These are phyloP conservation scores for Calameuta pallipes DNA, from an alignment of 2,888 invertebrate genomes.

Conservation along the genomic window DNA sequence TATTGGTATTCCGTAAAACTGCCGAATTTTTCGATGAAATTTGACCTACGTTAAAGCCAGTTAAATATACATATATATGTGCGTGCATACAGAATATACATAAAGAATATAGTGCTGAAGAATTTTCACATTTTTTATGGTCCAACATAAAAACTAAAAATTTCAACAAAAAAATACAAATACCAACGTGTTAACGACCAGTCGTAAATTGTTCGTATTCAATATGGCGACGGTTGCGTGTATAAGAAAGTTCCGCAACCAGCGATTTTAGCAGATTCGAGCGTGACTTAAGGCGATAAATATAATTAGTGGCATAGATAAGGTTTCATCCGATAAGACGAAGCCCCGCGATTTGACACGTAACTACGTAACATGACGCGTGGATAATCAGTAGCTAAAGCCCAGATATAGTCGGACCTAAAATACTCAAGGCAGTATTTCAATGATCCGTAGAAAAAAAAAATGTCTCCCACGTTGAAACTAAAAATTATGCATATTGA, in stretches of 20 bases:
- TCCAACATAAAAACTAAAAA: no score
- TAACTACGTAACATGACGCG: slow-evolving; percentile 1
- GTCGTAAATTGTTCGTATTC: background rate
- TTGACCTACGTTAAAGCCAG: no score
- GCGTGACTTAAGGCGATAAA: slow-evolving; percentile 45
- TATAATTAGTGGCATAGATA: slow-evolving; percentile 50
- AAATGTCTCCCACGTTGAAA: background rate
- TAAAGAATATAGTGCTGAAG: no score
- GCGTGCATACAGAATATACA: no score
- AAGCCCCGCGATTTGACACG: slow-evolving; percentile 38
- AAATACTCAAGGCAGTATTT: background rate
- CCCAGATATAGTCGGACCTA: background rate
- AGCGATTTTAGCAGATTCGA: background rate
- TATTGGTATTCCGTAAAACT: no score
- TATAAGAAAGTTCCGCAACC: background rate
- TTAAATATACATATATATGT: no score
- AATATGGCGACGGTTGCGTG: background rate
- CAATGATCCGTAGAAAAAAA: background rate
- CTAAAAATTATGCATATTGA: background rate
- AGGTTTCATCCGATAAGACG: slow-evolving; percentile 57
- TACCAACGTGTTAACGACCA: background rate
- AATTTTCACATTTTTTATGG: no score
- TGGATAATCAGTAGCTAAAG: background rate
- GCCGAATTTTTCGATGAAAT: no score
- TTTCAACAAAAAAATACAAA: background rate